Evolutionary conservation across 2,113 vertebrate species (phyloP).

Genomic region (Daboia siamensis): DNA sequence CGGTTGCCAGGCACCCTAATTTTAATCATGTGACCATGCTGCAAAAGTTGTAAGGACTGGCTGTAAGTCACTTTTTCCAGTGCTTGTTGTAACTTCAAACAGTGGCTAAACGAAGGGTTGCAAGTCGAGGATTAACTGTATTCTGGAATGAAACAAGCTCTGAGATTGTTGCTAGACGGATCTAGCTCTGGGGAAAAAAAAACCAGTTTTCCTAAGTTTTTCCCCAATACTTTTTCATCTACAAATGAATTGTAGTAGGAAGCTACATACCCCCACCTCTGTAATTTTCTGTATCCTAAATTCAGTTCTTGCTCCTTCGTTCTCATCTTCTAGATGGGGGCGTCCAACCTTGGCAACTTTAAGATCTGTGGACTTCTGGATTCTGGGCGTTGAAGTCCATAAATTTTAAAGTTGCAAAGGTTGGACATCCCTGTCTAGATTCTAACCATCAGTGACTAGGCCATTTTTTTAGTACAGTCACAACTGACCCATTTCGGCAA

Average conservation of each 20-base stretch:
- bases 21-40: neutral
- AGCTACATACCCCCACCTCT: neutral
- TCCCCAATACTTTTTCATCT: neutral
- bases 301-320: neutral
- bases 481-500: neutral
- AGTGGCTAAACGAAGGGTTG: neutral
- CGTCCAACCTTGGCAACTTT: neutral
- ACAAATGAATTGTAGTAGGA: neutral
- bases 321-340: neutral
- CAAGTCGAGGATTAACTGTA: neutral
- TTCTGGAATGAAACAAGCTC: neutral
- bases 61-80: neutral
- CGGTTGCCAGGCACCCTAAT: neutral
- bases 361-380: neutral
- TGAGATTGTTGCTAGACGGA: neutral
- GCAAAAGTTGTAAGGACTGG: neutral
- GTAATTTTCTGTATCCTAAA: neutral
- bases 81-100: neutral
- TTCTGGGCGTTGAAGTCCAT: neutral
- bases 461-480: neutral
- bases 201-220: neutral
- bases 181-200: neutral
- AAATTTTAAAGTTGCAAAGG: neutral
- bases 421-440: neutral
- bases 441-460: neutral